Evolutionary conservation across 35 echinoderm and acorn worm species (phyloP), one percentile per base, ranked within the genome.

Genomic region (Patiria miniata): DNA sequence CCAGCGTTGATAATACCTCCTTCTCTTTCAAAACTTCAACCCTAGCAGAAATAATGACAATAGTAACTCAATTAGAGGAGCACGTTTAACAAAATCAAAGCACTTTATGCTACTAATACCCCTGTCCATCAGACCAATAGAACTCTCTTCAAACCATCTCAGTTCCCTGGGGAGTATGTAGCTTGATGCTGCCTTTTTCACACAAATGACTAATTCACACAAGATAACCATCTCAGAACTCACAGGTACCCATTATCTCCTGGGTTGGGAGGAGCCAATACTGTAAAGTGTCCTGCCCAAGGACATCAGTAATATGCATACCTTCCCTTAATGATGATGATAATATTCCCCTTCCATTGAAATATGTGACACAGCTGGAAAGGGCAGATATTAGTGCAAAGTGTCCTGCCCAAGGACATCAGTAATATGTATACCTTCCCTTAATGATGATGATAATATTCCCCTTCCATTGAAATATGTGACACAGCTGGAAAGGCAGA

Each of bases 11-110:
- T 36, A 84, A 19, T 36, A 39, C 19, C 53, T 60, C 52, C 55
- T 84, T 84, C 38, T 84, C 82, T 21, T 65, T 36, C 26, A 84
- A 84, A 33, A 84, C 54, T 59, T 84, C 82, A 2, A 84, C 82
- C 57, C 82, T 84, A 34, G 22, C 42, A 82, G 16, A 56, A 52
- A 82, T 9, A 79, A 40, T 1, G 37, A 61, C 65, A 36, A n/a
- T n/a, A n/a, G n/a, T n/a, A n/a, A n/a, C 42, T 6, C 42, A 47
- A 12, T 12, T 47, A n/a, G n/a, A n/a, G n/a, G n/a, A n/a, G n/a
- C 42, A 4, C 42, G 4, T 47, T 47, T 47, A 47, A 47, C 42
- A 47, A 73, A 23, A 30, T 73, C 65, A 73, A 30, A 23, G 26
- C 29, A 36, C 65, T 73, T 73, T 36, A 73, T 23, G 9, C 21